Evolutionary conservation across 1,140 invertebrate genomes (phyloP), one percentile per base, ranked within the genome.

Genomic region (Drosophila ercepeae): DNA sequence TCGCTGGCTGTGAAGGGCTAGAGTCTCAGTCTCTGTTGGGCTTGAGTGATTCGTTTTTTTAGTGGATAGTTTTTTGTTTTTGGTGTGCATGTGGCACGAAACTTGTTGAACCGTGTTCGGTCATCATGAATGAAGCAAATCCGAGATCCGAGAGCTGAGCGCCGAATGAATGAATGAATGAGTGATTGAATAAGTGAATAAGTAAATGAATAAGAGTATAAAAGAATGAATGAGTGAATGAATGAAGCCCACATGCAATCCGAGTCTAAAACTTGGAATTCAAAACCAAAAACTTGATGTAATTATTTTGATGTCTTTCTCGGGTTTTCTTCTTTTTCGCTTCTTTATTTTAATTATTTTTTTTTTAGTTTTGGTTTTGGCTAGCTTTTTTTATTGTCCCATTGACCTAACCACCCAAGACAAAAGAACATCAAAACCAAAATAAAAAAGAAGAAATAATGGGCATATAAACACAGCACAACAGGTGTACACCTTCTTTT

Each of bases 301-400:
- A 60, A 73, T 60, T 73, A 55, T 69, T 70, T 70, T 63, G 27
- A 60, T 36, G 54, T 63, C 11, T 45, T 58, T 55, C 18, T 46
- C 49, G 58, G 58, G 45, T 45, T 44, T 69, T 39, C 34, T 70
- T 29, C 32, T 25, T 4, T 21, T 21, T 25, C 6, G 21, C 16
- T 11, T 44, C 9, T 45, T 44, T 11, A 11, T 54, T 55, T 61
- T 13, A 39, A 4, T 16, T 51, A 4, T 27, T 32, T 25, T 55
- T 19, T 36, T 55, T 54, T 50, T 64, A 46, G 45, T 61, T 54
- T 45, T 64, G 44, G 41, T 58, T 57, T 59, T 70, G n/a, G n/a
- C n/a, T n/a, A n/a, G n/a, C n/a, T 45, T 44, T 63, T 88, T 88
- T 82, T 82, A 89, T 75, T 89, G 78, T 89, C 83, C 75, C 83